Evolutionary conservation across 1,140 invertebrate species (phyloP).

Genomic region (Bombus superbus): DNA sequence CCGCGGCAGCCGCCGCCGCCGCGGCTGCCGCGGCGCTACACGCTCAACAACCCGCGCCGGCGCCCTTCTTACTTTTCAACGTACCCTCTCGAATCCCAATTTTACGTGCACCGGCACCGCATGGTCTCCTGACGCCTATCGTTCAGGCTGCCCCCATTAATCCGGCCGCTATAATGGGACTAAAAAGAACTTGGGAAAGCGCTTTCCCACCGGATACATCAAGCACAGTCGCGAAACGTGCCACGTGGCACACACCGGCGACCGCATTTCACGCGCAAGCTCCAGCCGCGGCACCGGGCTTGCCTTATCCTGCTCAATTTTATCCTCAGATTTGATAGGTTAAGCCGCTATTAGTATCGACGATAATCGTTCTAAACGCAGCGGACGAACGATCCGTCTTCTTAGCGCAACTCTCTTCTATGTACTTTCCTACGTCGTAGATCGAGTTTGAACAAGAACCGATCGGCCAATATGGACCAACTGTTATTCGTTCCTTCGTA

Average conservation of each 20-base stretch:
- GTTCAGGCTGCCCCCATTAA: conserved; percentile 76
- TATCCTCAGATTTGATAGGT: conserved; percentile 79
- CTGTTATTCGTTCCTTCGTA: conserved; percentile 7
- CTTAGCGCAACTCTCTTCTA: neutral
- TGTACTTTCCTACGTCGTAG: neutral
- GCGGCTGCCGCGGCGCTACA: conserved; percentile 78
- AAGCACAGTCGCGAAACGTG: conserved; percentile 73
- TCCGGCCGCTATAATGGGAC: conserved; percentile 81
- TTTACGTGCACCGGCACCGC: conserved; percentile 78
- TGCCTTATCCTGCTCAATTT: conserved; percentile 81
- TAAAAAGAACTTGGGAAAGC: conserved; percentile 82
- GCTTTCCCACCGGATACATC: conserved; percentile 76
- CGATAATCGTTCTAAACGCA: no score
- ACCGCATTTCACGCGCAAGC: conserved; percentile 73
- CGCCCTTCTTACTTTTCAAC: conserved; percentile 78
- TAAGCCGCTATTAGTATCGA: neutral
- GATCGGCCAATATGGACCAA: no score
- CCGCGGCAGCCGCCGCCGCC: conserved; percentile 75
- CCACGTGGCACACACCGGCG: conserved; percentile 76
- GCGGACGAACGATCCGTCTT: neutral
- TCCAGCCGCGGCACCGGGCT: conserved; percentile 69
- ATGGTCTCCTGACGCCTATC: conserved; percentile 79
- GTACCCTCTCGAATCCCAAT: conserved; percentile 80
- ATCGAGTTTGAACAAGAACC: neutral
- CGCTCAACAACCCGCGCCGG: conserved; percentile 69